Evolutionary conservation across 2,797 vertebrate species (phyloP), one percentile per base, ranked within the genome.

Genomic region (Anguilla megastoma): DNA sequence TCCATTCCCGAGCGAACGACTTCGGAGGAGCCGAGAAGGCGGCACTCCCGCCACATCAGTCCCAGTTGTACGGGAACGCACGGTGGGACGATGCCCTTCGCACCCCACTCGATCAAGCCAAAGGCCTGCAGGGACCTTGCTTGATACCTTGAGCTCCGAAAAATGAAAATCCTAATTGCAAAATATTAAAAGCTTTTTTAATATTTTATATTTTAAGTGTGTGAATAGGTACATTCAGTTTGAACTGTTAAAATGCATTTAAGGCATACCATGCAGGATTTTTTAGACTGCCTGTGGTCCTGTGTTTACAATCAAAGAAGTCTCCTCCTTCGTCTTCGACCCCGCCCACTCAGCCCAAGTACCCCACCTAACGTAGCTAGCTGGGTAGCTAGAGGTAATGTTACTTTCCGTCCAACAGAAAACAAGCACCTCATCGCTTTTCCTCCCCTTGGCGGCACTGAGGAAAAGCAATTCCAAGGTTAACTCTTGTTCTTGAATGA

Each of bases 1-100:
- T 90, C 89, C 27, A 88, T 89, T 69, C 6, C 86, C 12, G 0
- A 30, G 33, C 10, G 33, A 33, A 33, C 0, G 30, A 33, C 71
- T 33, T 69, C 7, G 9, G 14, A 41, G 12, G 36, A 14, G 12
- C 30, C 36, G 33, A 36, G 36, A 33, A 10, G 30, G 27, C n/a
- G 27, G 66, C 27, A 16, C 14, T 69, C 63, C 24, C 4, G 63
- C n/a, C 63, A n/a, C 63, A 30, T 21, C 18, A 8, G 21, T n/a
- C 30, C 74, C 74, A 8, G 16, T 79, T 24, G 3, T 79, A 45
- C 36, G 41, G 33, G 12, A 79, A 45, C 14, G 16, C 16, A 5
- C 16, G 2, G 36, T 79, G 14, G 33, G 41, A 36, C 1, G 74
- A 79, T 79, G 74, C 21, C 74, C 74, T 41, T 79, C 21, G 14